These are phyloP conservation scores for Notoglanidium macrostoma DNA, from an alignment of 2,797 vertebrate genomes.

Conservation along the genomic window DNA sequence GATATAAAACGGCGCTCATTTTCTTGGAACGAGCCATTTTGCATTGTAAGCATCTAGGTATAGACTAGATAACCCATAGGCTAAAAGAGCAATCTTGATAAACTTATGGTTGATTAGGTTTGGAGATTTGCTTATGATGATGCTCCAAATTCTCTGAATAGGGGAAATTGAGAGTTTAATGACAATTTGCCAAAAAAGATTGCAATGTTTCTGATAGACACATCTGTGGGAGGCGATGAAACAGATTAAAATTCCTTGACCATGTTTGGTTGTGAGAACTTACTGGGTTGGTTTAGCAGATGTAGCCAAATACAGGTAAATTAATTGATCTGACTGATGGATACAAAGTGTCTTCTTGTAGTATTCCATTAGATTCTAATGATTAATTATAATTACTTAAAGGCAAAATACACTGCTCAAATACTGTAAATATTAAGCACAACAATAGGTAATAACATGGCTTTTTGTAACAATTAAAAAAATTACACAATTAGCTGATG, in stretches of 20 bases:
- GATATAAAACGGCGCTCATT: background rate
- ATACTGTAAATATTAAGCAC: background rate
- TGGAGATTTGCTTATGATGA: constrained; percentile 8
- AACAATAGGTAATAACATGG: background rate
- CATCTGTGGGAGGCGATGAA: background rate
- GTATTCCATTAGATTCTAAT: background rate
- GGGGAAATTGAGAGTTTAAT: constrained; percentile 17
- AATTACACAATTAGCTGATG: background rate
- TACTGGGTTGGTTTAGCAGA: background rate
- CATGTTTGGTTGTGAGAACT: constrained; percentile 19
- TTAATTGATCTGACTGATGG: background rate
- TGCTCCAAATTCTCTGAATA: constrained; percentile 62
- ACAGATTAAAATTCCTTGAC: background rate
- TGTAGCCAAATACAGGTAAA: background rate
- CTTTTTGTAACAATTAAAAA: background rate
- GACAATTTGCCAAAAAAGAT: constrained; percentile 33
- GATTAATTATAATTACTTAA: background rate
- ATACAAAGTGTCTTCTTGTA: background rate
- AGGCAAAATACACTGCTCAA: background rate
- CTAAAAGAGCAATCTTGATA: background rate
- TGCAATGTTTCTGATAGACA: background rate
- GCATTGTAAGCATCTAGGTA: constrained; percentile 33
- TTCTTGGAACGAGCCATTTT: constrained; percentile 29
- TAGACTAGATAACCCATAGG: background rate
- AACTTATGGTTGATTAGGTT: constrained; percentile 61